Percentiles rank a stretch among this genome's conserved stretches.
Conservation (phyloP, 2,113 vertebrate species). For the Lontra canadensis region DNA sequence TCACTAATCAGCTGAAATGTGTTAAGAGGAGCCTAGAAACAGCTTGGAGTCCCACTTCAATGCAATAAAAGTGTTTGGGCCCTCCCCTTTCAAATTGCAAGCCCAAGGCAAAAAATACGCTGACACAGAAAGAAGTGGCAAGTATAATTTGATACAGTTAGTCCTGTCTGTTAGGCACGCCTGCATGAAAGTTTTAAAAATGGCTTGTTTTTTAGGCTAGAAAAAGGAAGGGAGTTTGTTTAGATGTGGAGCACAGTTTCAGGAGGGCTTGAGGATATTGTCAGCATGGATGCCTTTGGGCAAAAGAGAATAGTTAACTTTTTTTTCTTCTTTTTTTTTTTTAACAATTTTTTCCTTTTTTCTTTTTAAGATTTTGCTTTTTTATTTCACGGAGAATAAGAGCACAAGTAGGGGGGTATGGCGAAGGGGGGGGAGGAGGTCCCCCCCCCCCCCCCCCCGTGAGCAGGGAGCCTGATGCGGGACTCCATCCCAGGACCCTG, state of each 20-base stretch:
- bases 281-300: neutral
- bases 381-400: neutral
- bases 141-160: slow-evolving; percentile 24
- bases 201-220: slow-evolving; percentile 16
- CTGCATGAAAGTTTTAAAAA: neutral
- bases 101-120: slow-evolving; percentile 59
- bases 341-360: neutral
- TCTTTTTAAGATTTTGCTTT: neutral
- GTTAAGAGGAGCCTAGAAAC: slow-evolving; percentile 53
- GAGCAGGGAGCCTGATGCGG: neutral
- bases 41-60: slow-evolving; percentile 62
- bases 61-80: slow-evolving; percentile 59
- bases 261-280: neutral
- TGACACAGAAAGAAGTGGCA: slow-evolving; percentile 36
- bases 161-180: neutral
- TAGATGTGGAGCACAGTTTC: neutral
- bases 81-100: slow-evolving; percentile 55
- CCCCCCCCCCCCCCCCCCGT: too few relatives aligned
- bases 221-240: neutral
- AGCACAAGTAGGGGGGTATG: neutral
- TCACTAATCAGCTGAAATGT: slow-evolving; percentile 65
- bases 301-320: neutral
- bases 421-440: neutral
- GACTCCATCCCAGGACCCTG: neutral
- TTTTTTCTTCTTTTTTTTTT: too few relatives aligned